phyloP scores from a whole-genome alignment of 2,888 invertebrate species.

The Amphipoea oculea region DNA sequence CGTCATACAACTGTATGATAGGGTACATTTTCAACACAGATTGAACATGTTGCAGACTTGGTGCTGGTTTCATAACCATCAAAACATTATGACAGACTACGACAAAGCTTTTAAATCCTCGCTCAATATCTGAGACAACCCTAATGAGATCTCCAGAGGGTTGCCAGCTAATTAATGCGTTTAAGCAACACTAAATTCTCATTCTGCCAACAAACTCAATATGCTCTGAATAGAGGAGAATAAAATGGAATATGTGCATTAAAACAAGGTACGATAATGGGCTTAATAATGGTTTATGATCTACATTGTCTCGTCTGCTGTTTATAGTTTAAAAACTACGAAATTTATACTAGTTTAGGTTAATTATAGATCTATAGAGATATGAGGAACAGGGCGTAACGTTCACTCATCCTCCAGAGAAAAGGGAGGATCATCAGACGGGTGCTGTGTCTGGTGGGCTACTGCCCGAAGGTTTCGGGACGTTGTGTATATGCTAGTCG shows the following conservation, averaged over 20 bases:
- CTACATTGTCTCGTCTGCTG: neutral
- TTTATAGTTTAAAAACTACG: neutral
- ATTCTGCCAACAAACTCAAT: constrained; percentile 20
- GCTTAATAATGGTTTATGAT: neutral
- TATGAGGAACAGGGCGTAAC: no score
- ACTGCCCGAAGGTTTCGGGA: neutral
- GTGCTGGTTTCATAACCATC: neutral
- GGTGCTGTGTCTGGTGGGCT: neutral
- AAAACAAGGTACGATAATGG: neutral
- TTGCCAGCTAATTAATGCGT: constrained; percentile 60
- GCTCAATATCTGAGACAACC: constrained; percentile 50
- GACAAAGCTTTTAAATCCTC: constrained; percentile 38
- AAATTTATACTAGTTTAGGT: neutral
- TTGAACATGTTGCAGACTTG: neutral
- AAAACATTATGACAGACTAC: neutral
- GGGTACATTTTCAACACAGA: neutral
- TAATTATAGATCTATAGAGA: neutral
- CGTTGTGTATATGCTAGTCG: neutral
- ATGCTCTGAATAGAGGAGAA: neutral
- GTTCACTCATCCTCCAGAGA: no score
- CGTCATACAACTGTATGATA: neutral
- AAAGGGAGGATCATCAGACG: neutral
- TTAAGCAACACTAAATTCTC: neutral
- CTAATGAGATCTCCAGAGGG: constrained; percentile 81
- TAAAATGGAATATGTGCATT: neutral